phyloP scores from a whole-genome alignment of 2,888 invertebrate genomes.

The Xestia ashworthii region DNA sequence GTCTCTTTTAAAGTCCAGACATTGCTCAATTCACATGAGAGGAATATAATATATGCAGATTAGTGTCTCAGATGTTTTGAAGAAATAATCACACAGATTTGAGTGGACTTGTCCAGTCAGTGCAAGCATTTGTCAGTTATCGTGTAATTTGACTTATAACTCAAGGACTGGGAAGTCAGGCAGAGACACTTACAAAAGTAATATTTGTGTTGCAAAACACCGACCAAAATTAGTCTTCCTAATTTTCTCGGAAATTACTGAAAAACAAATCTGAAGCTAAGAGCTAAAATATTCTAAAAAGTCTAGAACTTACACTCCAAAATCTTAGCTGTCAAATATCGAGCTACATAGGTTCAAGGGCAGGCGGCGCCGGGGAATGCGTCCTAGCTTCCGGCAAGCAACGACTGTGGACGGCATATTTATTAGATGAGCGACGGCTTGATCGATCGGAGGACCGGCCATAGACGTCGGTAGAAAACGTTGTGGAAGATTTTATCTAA shows the following conservation, averaged over 20 bases:
- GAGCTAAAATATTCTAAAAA: not conserved
- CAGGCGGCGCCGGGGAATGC: conserved; percentile 81
- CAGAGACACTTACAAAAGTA: too few species aligned
- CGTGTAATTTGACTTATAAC: too few species aligned
- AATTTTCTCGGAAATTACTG: not conserved
- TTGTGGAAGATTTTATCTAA: not conserved
- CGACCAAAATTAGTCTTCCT: not conserved
- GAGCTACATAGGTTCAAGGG: conserved; percentile 81
- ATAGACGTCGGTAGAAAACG: not conserved
- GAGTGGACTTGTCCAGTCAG: too few species aligned
- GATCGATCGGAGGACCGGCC: conserved; percentile 57
- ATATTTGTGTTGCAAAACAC: too few species aligned
- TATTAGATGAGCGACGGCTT: conserved; percentile 67
- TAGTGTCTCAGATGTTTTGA: too few species aligned
- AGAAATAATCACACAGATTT: too few species aligned
- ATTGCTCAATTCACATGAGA: too few species aligned
- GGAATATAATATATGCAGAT: too few species aligned
- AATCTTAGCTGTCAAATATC: conserved; percentile 71
- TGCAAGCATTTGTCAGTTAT: too few species aligned
- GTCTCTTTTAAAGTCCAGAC: too few species aligned
- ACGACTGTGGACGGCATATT: conserved; percentile 75
- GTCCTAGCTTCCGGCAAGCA: conserved; percentile 83
- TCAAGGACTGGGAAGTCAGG: too few species aligned
- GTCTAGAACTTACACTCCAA: not conserved
- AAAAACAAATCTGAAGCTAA: not conserved